Conservation (phyloP, 2,113 vertebrate genomes). For the Rhinichthys klamathensis region DNA sequence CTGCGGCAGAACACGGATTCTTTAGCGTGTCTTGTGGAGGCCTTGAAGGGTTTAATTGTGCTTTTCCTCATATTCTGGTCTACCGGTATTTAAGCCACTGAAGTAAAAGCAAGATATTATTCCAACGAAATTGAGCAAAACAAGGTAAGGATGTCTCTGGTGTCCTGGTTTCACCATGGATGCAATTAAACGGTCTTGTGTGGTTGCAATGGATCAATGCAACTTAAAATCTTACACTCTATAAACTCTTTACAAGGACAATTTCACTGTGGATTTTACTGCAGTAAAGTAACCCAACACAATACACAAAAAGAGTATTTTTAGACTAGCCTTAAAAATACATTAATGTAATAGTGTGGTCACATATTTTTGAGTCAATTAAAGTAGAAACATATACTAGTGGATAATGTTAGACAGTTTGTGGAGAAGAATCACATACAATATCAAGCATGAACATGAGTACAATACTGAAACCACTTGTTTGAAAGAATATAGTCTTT, state of each 20-base stretch:
- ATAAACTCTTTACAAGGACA: not conserved
- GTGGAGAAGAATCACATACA: not conserved
- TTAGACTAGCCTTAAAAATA: not conserved
- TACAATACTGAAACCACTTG: not conserved
- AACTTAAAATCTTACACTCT: not conserved
- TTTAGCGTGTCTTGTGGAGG: not conserved
- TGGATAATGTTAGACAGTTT: not conserved
- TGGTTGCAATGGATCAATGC: not conserved
- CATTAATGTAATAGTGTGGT: not conserved
- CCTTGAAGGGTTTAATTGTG: not conserved
- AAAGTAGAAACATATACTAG: not conserved
- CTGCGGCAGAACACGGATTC: constrained; percentile 1
- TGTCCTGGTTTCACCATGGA: not conserved
- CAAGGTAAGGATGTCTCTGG: not conserved
- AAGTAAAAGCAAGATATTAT: not conserved
- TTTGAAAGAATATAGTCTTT: not conserved
- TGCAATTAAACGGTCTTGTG: not conserved
- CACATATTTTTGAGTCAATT: not conserved
- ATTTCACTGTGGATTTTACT: no score
- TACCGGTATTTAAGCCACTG: not conserved
- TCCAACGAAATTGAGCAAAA: not conserved
- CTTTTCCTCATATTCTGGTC: not conserved
- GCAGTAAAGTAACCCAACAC: not conserved
- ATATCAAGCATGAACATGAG: not conserved
- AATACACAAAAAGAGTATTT: not conserved